Evolutionary conservation across 2,113 vertebrate species (phyloP), one percentile per base, ranked within the genome.

Genomic region (Cathartes aura): DNA sequence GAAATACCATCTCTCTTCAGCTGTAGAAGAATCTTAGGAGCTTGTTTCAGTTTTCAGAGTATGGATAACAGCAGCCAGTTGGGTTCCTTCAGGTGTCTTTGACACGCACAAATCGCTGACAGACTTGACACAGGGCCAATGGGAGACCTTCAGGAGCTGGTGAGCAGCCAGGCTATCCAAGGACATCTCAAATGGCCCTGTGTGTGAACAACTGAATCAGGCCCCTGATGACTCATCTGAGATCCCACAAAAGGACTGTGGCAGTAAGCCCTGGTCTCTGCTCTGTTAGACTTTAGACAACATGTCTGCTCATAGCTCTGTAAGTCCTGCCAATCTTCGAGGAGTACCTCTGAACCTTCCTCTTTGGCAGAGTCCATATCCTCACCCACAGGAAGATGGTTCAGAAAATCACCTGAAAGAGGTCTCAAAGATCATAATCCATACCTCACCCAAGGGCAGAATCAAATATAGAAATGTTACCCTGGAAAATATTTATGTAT

Each of bases 401-500:
- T 32, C 19, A 30, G 36, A 63, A 53, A 70, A 34, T 2, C 15
- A 5, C 36, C 34, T 48, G 50, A 22, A n/a, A 43, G 43, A 48
- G 11, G 6, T 36, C 70, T 63, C 52, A 20, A 29, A 26, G 36
- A 2, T 6, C 12, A 38, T 8, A 15, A 53, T 24, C n/a, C 8
- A 0, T 15, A 15, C 17, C 34, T 82, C 53, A n/a, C 11, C 18
- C 32, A 11, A 67, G 14, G 15, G 52, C 21, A 43, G 75, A 10
- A 14, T 7, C 24, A 29, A 55, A 42, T 5, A 6, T 2, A 56
- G 59, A 22, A 15, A 38, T 38, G 34, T 38, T 23, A 68, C 5
- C 9, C 11, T 1, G 0, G 23, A 3, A 47, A 26, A 15, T 48
- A 22, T 47, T 38, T 13, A 11, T 8, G 11, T 71, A 19, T 38